Evolutionary conservation across 2,113 vertebrate genomes (phyloP).

Genomic region (Dasypus novemcinctus): DNA sequence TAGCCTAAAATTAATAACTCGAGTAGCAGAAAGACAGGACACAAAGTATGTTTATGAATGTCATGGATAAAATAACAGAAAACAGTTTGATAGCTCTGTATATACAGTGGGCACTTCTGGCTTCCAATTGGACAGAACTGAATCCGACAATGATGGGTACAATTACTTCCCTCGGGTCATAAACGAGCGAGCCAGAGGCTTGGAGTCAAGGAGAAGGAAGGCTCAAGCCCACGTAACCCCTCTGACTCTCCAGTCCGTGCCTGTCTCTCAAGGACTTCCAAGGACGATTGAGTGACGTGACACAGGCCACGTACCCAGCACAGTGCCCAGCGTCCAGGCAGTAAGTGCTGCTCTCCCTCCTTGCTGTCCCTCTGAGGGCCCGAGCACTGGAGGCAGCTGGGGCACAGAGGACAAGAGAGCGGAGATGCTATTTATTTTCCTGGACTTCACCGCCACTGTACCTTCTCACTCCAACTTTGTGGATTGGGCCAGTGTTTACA

Average conservation of each 20-base stretch:
- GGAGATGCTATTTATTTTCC: not conserved
- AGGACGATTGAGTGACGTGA: not conserved
- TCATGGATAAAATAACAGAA: rapidly evolving
- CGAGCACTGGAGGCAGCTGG: not conserved
- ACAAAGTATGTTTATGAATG: not conserved
- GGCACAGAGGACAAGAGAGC: rapidly evolving
- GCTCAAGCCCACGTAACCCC: not conserved
- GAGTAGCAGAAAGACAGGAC: not conserved
- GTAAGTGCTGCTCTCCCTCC: not conserved
- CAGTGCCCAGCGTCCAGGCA: rapidly evolving
- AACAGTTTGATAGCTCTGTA: not conserved
- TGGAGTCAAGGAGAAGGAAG: not conserved
- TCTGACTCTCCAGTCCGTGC: not conserved
- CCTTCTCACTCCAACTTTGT: conserved; percentile 25
- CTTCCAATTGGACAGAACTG: not conserved
- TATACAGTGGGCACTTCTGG: not conserved
- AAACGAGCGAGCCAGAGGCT: not conserved
- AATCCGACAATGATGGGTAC: rapidly evolving
- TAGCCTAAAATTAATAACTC: not conserved
- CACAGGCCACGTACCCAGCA: rapidly evolving
- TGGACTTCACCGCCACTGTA: not conserved
- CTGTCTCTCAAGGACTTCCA: not conserved
- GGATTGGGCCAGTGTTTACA: conserved; percentile 8
- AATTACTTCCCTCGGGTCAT: not conserved
- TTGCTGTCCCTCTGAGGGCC: not conserved